These are phyloP conservation scores for Chaetodon trifasciatus DNA, from an alignment of 2,797 vertebrate genomes.

Conservation along the genomic window DNA sequence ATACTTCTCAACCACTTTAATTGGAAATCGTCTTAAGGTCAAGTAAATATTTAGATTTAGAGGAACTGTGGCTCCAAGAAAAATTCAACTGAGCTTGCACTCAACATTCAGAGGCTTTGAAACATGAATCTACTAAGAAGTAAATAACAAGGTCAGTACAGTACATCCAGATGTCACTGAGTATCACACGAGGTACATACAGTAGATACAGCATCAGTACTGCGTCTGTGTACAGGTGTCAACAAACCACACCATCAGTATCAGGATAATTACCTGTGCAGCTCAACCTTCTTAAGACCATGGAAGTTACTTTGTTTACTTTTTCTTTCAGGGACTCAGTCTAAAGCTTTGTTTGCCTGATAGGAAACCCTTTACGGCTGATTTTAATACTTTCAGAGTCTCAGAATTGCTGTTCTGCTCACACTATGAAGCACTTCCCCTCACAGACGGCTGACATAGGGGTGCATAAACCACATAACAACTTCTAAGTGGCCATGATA, in stretches of 20 bases:
- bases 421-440: background rate
- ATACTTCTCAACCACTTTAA: slow-evolving; percentile 5
- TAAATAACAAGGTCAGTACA: background rate
- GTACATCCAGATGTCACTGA: background rate
- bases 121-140: background rate
- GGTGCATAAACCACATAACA: background rate
- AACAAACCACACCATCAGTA: background rate
- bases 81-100: background rate
- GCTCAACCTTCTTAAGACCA: background rate
- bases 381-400: background rate
- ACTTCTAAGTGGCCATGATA: background rate
- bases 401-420: background rate
- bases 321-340: background rate
- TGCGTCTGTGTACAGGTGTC: no score
- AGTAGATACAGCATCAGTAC: background rate
- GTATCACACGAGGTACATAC: background rate
- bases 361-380: no score
- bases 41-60: background rate
- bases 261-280: slow-evolving; percentile 10
- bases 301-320: no score
- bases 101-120: background rate
- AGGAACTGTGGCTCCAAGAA: no score
- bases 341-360: background rate
- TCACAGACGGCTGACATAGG: no score
- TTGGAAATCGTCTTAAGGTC: background rate